Percentiles rank a stretch among this genome's conserved stretches.
Evolutionary conservation across 2,797 vertebrate species (phyloP).

Genomic region (Phataginus tetradactyla): DNA sequence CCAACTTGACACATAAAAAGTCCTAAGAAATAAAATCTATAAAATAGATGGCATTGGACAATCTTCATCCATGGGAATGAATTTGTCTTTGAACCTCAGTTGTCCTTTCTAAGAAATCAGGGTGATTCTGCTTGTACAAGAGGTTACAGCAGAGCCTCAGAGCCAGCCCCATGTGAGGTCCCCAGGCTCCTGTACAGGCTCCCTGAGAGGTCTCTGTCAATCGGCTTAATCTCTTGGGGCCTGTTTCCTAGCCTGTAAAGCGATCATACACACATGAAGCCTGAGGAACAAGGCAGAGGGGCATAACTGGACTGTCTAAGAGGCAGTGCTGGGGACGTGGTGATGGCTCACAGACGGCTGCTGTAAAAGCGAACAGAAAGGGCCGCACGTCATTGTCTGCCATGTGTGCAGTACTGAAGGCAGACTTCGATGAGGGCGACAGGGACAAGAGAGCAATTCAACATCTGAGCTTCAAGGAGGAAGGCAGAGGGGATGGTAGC

Average conservation of each 20-base stretch:
- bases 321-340: accelerated
- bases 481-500: accelerated
- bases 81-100: background rate
- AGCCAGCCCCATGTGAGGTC: background rate
- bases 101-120: background rate
- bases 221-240: background rate
- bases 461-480: background rate
- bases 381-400: background rate
- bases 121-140: background rate
- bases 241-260: background rate
- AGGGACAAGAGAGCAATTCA: background rate
- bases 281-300: background rate
- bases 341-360: background rate
- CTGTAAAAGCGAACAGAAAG: background rate
- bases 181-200: background rate
- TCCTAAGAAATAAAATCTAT: background rate
- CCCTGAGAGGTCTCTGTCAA: background rate
- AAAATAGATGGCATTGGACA: background rate
- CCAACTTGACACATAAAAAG: background rate
- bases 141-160: background rate
- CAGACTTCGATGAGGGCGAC: accelerated
- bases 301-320: background rate
- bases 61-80: background rate
- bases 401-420: background rate
- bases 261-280: background rate